These are phyloP conservation scores for Thaumetopoea pityocampa DNA, from an alignment of 1,140 invertebrate genomes.

Conservation along the genomic window DNA sequence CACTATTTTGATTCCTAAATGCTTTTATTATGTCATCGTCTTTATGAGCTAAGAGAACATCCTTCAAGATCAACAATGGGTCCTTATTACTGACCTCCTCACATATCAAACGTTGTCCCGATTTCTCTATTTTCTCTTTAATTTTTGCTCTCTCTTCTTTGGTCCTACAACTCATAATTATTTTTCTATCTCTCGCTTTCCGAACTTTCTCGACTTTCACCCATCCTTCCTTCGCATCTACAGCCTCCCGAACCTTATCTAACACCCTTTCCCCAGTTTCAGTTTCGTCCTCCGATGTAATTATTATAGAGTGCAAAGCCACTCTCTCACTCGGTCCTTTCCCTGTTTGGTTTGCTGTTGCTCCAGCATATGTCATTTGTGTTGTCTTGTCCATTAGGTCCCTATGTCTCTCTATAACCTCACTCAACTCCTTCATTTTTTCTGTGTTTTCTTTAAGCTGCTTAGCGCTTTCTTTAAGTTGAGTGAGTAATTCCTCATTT, in stretches of 20 bases:
- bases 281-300: background rate
- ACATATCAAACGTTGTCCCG: too few relatives aligned
- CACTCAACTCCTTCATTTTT: too few relatives aligned
- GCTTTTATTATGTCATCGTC: background rate
- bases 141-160: background rate
- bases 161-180: conserved; percentile 1
- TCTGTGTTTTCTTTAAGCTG: too few relatives aligned
- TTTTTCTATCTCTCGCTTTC: conserved; percentile 2
- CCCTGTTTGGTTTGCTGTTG: too few relatives aligned
- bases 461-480: too few relatives aligned
- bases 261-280: conserved; percentile 2
- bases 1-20: conserved; percentile 1
- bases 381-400: too few relatives aligned
- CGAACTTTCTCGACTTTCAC: too few relatives aligned
- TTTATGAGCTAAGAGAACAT: background rate
- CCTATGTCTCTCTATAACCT: too few relatives aligned
- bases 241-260: background rate
- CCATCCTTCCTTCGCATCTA: conserved; percentile 4
- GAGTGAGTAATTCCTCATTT: too few relatives aligned
- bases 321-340: background rate
- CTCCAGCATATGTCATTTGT: too few relatives aligned
- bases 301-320: conserved; percentile 3
- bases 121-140: background rate
- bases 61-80: background rate
- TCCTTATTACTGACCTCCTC: background rate